phyloP scores from a whole-genome alignment of 2,888 invertebrate species.

The Heliconius cydno region DNA sequence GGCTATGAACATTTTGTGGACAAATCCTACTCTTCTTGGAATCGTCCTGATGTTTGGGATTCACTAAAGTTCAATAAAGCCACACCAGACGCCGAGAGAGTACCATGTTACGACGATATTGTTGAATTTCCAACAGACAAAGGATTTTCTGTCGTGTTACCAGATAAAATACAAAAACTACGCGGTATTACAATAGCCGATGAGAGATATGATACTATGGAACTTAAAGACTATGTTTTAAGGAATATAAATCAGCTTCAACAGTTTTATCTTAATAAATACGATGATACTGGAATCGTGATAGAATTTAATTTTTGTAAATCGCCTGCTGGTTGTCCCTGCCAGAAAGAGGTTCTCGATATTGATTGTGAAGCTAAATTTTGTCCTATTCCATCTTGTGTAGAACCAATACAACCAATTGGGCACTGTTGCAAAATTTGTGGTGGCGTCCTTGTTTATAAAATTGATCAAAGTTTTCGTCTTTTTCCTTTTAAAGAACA shows the following conservation, averaged over 20 bases:
- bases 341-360: constrained; percentile 58
- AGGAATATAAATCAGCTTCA: constrained; percentile 50
- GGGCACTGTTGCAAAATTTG: constrained; percentile 76
- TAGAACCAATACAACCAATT: constrained; percentile 65
- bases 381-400: constrained; percentile 65
- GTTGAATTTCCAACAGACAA: constrained; percentile 67
- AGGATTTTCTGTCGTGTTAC: constrained; percentile 62
- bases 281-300: constrained; percentile 52
- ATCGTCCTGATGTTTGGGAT: constrained; percentile 73
- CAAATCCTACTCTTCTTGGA: constrained; percentile 65
- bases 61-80: constrained; percentile 72
- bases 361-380: constrained; percentile 67
- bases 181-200: constrained; percentile 56
- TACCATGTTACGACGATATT: constrained; percentile 76
- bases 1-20: constrained; percentile 65
- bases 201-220: constrained; percentile 46
- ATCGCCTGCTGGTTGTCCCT: constrained; percentile 67
- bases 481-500: constrained; percentile 60
- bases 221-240: constrained; percentile 37
- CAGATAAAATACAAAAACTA: constrained; percentile 59
- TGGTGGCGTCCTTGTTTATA: constrained; percentile 65
- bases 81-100: constrained; percentile 76
- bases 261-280: constrained; percentile 59
- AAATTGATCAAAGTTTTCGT: constrained; percentile 63
- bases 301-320: constrained; percentile 51